These are phyloP conservation scores for Delichon dasypus DNA, from an alignment of 2,797 vertebrate species.

Conservation along the genomic window DNA sequence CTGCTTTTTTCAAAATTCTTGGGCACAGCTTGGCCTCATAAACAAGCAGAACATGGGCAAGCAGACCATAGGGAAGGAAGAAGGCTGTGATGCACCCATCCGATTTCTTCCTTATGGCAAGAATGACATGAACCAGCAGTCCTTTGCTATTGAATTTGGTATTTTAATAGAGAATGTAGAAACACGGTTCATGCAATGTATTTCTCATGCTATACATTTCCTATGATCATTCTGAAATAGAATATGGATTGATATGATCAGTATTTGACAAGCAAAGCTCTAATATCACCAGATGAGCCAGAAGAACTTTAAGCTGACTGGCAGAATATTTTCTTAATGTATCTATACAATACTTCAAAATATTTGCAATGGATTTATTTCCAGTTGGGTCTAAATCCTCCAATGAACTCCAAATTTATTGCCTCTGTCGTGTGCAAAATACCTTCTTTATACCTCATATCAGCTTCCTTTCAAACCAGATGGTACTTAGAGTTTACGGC, in stretches of 20 bases:
- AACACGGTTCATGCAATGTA: neutral
- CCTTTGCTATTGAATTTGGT: neutral
- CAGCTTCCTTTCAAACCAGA: conserved; percentile 42
- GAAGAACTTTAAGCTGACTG: neutral
- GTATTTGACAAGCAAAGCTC: neutral
- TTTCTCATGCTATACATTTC: neutral
- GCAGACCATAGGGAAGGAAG: neutral
- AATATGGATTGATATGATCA: neutral
- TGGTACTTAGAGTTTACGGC: conserved; percentile 48
- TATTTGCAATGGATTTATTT: conserved; percentile 41
- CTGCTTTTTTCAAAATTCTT: neutral
- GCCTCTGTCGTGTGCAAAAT: conserved; percentile 1
- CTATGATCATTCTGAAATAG: neutral
- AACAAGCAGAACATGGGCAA: neutral
- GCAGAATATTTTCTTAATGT: neutral
- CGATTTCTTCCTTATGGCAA: neutral
- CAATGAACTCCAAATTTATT: conserved; percentile 53
- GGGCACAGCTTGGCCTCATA: neutral
- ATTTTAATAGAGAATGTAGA: neutral
- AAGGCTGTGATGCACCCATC: neutral
- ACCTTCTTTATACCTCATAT: conserved; percentile 30
- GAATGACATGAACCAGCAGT: neutral
- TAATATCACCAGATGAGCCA: neutral
- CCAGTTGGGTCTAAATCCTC: conserved; percentile 10
- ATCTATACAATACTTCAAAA: conserved; percentile 1